phyloP scores from a whole-genome alignment of 2,113 vertebrate species.

The Poecile atricapillus region DNA sequence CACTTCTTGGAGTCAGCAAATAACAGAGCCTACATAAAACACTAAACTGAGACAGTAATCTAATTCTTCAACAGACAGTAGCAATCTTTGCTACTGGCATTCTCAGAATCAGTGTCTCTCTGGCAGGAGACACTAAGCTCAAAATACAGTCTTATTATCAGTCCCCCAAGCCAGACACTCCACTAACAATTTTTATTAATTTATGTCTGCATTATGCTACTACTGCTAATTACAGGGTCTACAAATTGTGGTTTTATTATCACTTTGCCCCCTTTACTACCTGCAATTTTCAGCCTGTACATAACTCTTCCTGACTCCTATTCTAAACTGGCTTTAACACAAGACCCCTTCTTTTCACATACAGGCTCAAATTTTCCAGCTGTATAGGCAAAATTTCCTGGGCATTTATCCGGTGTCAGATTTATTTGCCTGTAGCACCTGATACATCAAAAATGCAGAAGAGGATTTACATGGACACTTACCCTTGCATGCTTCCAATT shows the following conservation, averaged over 20 bases:
- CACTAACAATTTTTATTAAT: constrained; percentile 10
- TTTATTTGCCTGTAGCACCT: not conserved
- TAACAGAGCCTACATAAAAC: not conserved
- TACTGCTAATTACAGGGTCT: constrained; percentile 2
- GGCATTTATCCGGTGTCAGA: not conserved
- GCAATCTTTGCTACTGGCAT: not conserved
- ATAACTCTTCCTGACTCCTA: not conserved
- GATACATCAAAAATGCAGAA: not conserved
- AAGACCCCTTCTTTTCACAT: not conserved
- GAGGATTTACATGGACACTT: not conserved
- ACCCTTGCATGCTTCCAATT: not conserved
- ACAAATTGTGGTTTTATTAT: not conserved
- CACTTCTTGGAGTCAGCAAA: not conserved
- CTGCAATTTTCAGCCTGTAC: not conserved
- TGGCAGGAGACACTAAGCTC: not conserved
- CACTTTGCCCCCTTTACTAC: not conserved
- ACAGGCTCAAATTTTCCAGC: not conserved
- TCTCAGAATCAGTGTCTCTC: not conserved
- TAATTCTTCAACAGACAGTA: not conserved
- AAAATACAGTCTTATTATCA: not conserved
- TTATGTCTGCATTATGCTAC: not conserved
- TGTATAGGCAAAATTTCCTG: not conserved
- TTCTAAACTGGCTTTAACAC: not conserved
- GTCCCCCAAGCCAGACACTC: not conserved
- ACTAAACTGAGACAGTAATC: not conserved